Percentiles rank a stretch among this genome's conserved stretches.
phyloP scores from a whole-genome alignment of 2,888 invertebrate genomes.

The Eupeodes latifasciatus region DNA sequence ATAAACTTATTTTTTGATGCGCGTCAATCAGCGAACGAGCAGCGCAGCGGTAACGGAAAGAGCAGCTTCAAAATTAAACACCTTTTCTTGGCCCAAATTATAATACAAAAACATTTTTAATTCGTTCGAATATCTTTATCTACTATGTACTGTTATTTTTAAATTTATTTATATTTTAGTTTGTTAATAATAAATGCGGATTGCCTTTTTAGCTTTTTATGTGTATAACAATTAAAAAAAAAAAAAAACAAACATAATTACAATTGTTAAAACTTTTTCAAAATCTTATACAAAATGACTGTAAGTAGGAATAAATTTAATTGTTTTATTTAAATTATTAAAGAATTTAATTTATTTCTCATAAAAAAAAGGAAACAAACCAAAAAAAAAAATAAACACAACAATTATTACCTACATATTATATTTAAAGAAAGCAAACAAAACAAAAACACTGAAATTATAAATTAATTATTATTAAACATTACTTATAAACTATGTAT shows the following conservation, averaged over 20 bases:
- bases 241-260: constrained; percentile 9
- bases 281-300: constrained; percentile 33
- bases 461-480: constrained; percentile 65
- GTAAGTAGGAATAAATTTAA: constrained; percentile 33
- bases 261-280: constrained; percentile 56
- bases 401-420: constrained; percentile 40
- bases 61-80: constrained; percentile 45
- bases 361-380: neutral
- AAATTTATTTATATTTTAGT: constrained; percentile 30
- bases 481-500: constrained; percentile 54
- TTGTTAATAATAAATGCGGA: constrained; percentile 44
- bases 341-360: constrained; percentile 46
- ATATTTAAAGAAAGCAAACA: constrained; percentile 28
- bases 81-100: constrained; percentile 30
- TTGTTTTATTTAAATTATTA: constrained; percentile 38
- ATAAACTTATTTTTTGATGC: constrained; percentile 23
- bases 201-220: constrained; percentile 75
- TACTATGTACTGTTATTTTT: constrained; percentile 1
- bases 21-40: constrained; percentile 28
- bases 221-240: constrained; percentile 53
- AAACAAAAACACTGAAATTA: constrained; percentile 38
- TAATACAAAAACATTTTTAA: constrained; percentile 29
- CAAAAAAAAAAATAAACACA: neutral
- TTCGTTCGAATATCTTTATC: constrained; percentile 10
- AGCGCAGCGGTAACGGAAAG: constrained; percentile 18